These are phyloP conservation scores for Grantiella picta DNA, from an alignment of 2,113 vertebrate species.

Conservation along the genomic window DNA sequence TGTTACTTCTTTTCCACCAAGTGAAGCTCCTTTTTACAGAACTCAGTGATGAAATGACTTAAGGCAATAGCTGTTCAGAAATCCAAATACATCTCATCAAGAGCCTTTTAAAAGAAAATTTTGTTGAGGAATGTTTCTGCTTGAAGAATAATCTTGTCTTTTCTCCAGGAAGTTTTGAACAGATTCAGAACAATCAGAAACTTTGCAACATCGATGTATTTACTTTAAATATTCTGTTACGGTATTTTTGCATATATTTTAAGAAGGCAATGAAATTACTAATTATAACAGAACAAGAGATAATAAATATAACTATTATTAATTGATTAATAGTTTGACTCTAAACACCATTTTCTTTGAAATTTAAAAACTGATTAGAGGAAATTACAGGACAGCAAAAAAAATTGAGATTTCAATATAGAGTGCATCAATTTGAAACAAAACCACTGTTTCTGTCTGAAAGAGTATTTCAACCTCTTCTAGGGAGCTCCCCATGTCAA, in stretches of 20 bases:
- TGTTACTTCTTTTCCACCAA: background rate
- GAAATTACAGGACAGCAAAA: background rate
- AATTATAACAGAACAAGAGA: background rate
- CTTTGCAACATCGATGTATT: background rate
- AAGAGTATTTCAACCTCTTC: background rate
- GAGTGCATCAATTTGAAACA: background rate
- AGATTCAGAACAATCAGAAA: background rate
- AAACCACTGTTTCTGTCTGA: background rate
- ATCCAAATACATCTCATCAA: constrained; percentile 19
- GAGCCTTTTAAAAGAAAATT: constrained; percentile 27
- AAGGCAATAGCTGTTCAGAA: background rate
- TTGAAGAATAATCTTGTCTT: constrained; percentile 16
- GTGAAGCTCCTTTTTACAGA: background rate
- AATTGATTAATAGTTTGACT: background rate
- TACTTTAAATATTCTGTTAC: background rate
- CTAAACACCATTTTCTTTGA: background rate
- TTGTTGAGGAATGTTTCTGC: background rate
- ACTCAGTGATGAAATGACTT: constrained; percentile 13
- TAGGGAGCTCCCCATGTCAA: background rate
- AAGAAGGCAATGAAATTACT: background rate
- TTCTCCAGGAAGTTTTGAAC: constrained; percentile 14
- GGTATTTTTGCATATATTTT: background rate
- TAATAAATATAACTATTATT: background rate
- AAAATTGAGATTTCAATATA: background rate
- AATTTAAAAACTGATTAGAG: background rate